phyloP scores from a whole-genome alignment of 2,113 vertebrate genomes.

The Vulpes vulpes region DNA sequence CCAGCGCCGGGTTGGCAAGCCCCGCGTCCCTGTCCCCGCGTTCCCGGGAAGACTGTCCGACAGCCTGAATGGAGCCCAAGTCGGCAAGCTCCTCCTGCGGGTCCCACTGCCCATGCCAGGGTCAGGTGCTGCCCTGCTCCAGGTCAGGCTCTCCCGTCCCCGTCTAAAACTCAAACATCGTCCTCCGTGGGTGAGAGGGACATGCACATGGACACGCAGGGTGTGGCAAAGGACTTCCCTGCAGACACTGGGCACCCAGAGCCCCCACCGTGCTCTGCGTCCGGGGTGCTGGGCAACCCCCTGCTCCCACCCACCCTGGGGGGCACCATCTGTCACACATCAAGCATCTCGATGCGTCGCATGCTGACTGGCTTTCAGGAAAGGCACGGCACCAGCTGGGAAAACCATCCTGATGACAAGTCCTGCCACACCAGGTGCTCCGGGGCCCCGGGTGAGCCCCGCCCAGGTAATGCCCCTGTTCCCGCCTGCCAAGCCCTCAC shows the following conservation, averaged over 20 bases:
- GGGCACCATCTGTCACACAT: neutral
- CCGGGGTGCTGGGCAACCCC: neutral
- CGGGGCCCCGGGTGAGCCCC: too few species aligned
- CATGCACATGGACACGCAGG: rapidly evolving
- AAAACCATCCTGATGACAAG: neutral
- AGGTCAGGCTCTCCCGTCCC: neutral
- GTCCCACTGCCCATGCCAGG: too few species aligned
- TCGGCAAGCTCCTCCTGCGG: neutral
- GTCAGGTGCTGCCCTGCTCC: too few species aligned
- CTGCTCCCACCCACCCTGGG: neutral
- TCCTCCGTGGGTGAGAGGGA: neutral
- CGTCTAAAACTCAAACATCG: neutral
- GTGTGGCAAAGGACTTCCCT: neutral
- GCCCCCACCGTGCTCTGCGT: neutral
- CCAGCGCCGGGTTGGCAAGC: neutral
- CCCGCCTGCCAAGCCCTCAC: too few species aligned
- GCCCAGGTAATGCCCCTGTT: too few species aligned
- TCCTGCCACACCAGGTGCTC: neutral
- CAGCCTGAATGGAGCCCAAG: neutral
- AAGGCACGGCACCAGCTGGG: neutral
- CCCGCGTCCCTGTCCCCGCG: rapidly evolving
- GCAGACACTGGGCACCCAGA: neutral
- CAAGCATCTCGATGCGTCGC: neutral
- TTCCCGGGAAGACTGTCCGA: neutral
- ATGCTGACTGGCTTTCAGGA: neutral